Percentiles rank a stretch among this genome's conserved stretches.
Evolutionary conservation across 2,797 vertebrate species (phyloP).

Genomic region (Arrhamphus sclerolepis): DNA sequence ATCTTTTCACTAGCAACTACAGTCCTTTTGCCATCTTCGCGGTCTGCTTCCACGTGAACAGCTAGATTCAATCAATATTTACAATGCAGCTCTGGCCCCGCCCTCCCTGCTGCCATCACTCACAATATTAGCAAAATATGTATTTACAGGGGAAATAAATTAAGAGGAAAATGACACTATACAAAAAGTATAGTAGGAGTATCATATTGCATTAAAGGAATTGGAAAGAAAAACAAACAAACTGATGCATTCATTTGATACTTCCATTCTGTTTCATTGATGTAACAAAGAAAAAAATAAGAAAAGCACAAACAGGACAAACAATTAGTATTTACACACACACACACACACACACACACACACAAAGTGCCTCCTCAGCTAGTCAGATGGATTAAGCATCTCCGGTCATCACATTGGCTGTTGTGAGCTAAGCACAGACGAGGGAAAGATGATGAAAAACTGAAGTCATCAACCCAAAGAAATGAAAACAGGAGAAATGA

Average conservation of each 20-base stretch:
- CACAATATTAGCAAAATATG: slow-evolving; percentile 71
- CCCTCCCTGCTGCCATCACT: slow-evolving; percentile 41
- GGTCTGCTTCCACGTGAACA: slow-evolving; percentile 49
- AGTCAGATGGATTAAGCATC: slow-evolving; percentile 50
- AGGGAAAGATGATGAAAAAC: slow-evolving; percentile 33
- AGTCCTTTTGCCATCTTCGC: slow-evolving; percentile 47
- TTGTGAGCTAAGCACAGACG: slow-evolving; percentile 61
- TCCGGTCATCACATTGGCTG: slow-evolving; percentile 51
- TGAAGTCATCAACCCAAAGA: slow-evolving; percentile 46
- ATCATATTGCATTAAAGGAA: slow-evolving; percentile 72
- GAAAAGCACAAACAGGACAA: slow-evolving; percentile 76
- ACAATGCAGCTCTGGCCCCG: slow-evolving; percentile 63
- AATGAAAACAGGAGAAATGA: slow-evolving; percentile 19
- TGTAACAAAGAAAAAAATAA: slow-evolving; percentile 61
- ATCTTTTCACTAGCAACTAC: slow-evolving; percentile 37
- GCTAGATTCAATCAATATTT: slow-evolving; percentile 70
- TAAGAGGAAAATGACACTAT: slow-evolving; percentile 66
- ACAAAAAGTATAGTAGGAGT: slow-evolving; percentile 67
- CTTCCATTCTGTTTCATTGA: slow-evolving; percentile 68
- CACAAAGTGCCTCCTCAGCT: slow-evolving; percentile 49
- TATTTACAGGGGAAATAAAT: slow-evolving; percentile 82
- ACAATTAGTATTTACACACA: slow-evolving; percentile 72
- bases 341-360: slow-evolving; percentile 27
- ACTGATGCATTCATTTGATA: slow-evolving; percentile 55
- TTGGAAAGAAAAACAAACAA: slow-evolving; percentile 69